phyloP scores from a whole-genome alignment of 1,140 invertebrate genomes.

The Drosophila ficusphila region DNA sequence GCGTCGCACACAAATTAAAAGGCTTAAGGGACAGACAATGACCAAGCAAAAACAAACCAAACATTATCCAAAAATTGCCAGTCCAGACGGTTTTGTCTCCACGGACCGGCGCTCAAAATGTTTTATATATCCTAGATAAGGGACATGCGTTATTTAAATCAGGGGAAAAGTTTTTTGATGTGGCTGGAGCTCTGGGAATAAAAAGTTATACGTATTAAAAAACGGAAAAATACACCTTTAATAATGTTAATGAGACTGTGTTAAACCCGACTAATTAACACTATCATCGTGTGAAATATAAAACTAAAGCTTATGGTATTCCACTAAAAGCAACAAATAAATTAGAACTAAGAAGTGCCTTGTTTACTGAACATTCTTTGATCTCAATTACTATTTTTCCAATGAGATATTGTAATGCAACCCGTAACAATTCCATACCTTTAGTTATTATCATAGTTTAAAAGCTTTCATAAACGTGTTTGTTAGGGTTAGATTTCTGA shows the following conservation, averaged over 20 bases:
- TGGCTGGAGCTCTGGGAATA: neutral
- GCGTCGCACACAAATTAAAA: conserved; percentile 64
- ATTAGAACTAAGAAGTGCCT: no score
- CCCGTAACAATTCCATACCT: neutral
- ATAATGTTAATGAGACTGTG: neutral
- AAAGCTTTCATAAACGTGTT: neutral
- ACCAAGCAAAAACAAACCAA: conserved; percentile 8
- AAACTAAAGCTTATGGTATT: neutral
- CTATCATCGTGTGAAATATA: neutral
- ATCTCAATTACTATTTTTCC: neutral
- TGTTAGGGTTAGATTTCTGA: neutral
- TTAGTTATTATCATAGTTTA: neutral
- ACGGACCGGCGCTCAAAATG: conserved; percentile 44
- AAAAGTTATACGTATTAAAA: neutral
- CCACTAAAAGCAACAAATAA: neutral
- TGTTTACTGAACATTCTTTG: neutral
- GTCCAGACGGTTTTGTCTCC: conserved; percentile 34
- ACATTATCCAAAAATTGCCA: conserved; percentile 17
- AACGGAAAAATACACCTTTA: neutral
- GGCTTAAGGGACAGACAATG: conserved; percentile 38
- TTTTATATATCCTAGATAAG: conserved; percentile 53
- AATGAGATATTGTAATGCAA: neutral
- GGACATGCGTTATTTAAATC: conserved; percentile 40
- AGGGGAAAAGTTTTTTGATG: neutral
- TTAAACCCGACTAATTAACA: neutral